Conservation (phyloP, 2,888 invertebrate species). For the Copidosoma aretas region DNA sequence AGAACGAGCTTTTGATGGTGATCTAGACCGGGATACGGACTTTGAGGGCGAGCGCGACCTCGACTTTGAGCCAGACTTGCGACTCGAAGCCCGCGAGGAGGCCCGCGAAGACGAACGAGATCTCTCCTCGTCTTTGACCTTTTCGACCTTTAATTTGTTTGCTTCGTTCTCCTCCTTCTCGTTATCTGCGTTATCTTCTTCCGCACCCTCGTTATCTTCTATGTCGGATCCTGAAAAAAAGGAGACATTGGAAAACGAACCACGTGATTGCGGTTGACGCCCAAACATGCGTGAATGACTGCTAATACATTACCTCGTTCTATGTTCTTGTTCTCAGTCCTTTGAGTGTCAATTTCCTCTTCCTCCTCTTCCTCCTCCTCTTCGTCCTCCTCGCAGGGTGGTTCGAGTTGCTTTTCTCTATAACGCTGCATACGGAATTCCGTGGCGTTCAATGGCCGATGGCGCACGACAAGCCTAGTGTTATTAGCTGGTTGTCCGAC, state of each 20-base stretch:
- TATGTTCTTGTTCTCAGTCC: constrained; percentile 56
- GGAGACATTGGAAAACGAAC: too few relatives aligned
- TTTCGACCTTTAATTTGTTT: constrained; percentile 3
- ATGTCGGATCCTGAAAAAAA: background rate
- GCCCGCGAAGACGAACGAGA: constrained; percentile 62
- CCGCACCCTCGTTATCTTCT: background rate
- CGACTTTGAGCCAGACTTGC: constrained; percentile 54
- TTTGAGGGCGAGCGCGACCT: constrained; percentile 52
- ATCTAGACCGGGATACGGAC: constrained; percentile 47
- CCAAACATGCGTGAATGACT: background rate
- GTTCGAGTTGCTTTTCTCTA: constrained; percentile 87
- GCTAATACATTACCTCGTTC: constrained; percentile 51
- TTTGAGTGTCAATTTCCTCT: constrained; percentile 64
- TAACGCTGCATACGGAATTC: constrained; percentile 88
- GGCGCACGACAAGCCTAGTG: constrained; percentile 87
- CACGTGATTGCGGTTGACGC: too few relatives aligned
- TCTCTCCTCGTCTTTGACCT: constrained; percentile 54
- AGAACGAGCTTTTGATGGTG: constrained; percentile 45
- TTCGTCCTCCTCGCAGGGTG: constrained; percentile 74
- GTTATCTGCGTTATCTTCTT: constrained; percentile 9
- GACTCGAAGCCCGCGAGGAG: constrained; percentile 60
- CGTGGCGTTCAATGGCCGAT: constrained; percentile 81
- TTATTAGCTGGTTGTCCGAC: constrained; percentile 74
- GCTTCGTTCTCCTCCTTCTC: constrained; percentile 14
- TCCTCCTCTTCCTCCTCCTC: constrained; percentile 75